These are phyloP conservation scores for Torymus auratus DNA, from an alignment of 2,888 invertebrate genomes.

Conservation along the genomic window DNA sequence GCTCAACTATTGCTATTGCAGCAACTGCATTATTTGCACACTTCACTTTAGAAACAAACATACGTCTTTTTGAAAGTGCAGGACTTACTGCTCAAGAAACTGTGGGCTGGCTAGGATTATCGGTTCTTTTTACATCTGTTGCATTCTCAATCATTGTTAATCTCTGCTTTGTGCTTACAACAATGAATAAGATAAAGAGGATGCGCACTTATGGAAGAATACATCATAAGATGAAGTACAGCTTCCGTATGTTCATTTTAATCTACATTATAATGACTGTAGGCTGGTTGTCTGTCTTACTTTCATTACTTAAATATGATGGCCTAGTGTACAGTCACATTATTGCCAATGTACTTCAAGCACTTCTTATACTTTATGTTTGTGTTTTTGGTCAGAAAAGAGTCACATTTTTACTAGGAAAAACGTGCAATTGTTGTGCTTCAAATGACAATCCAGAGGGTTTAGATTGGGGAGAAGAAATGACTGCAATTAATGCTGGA, in stretches of 20 bases:
- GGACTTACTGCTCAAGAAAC: slow-evolving; percentile 83
- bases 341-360: slow-evolving; percentile 86
- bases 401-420: slow-evolving; percentile 86
- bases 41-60: slow-evolving; percentile 85
- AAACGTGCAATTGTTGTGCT: slow-evolving; percentile 83
- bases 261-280: slow-evolving; percentile 86
- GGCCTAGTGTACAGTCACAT: slow-evolving; percentile 86
- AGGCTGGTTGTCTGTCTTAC: slow-evolving; percentile 86
- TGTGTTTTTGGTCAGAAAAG: slow-evolving; percentile 88
- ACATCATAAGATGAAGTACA: slow-evolving; percentile 91
- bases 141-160: slow-evolving; percentile 88
- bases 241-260: slow-evolving; percentile 88
- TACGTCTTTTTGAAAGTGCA: slow-evolving; percentile 74
- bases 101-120: slow-evolving; percentile 88
- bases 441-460: slow-evolving; percentile 82
- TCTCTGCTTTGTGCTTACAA: slow-evolving; percentile 88
- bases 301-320: slow-evolving; percentile 87
- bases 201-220: slow-evolving; percentile 91
- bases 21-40: slow-evolving; percentile 88
- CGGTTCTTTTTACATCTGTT: slow-evolving; percentile 89
- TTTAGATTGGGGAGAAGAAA: slow-evolving; percentile 93
- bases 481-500: slow-evolving; percentile 90
- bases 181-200: slow-evolving; percentile 86
- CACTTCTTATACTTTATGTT: slow-evolving; percentile 86
- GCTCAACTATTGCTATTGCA: slow-evolving; percentile 84